These are phyloP conservation scores for Dallia pectoralis DNA, from an alignment of 2,797 vertebrate genomes.

Conservation along the genomic window DNA sequence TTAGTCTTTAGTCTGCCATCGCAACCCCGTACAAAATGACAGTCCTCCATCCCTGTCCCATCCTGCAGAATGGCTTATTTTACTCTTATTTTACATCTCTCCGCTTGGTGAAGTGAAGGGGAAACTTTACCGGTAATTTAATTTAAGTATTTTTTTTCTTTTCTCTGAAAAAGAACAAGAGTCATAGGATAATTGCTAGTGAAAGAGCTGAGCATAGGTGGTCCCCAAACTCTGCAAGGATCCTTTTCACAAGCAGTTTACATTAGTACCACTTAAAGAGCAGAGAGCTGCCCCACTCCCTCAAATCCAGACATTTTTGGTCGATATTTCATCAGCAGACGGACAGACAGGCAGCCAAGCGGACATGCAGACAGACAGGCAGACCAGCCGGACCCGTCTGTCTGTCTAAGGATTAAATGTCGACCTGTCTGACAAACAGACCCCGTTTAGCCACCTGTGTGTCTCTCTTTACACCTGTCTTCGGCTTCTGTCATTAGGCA, in stretches of 20 bases:
- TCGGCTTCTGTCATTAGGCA: neutral
- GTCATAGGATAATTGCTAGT: constrained; percentile 61
- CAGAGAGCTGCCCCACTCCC: constrained; percentile 29
- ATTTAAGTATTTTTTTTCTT: constrained; percentile 60
- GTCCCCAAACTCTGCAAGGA: constrained; percentile 63
- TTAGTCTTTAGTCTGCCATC: constrained; percentile 21
- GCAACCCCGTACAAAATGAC: constrained; percentile 30
- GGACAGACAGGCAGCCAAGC: neutral
- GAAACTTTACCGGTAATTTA: constrained; percentile 65
- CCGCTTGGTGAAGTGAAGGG: constrained; percentile 34
- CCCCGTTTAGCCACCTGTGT: no score
- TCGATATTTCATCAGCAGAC: constrained; percentile 34
- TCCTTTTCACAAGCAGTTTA: constrained; percentile 69
- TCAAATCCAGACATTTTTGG: constrained; percentile 40
- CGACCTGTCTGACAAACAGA: no score
- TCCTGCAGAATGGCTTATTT: constrained; percentile 47
- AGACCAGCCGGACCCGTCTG: neutral
- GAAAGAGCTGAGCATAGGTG: constrained; percentile 68
- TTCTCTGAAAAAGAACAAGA: constrained; percentile 43
- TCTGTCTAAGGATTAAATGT: neutral
- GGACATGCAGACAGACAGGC: neutral
- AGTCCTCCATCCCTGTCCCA: constrained; percentile 7
- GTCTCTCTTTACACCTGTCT: constrained; percentile 19
- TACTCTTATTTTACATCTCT: constrained; percentile 53
- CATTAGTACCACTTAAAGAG: constrained; percentile 67